Conservation (phyloP, 2,113 vertebrate species). For the Crotalus horridus region DNA sequence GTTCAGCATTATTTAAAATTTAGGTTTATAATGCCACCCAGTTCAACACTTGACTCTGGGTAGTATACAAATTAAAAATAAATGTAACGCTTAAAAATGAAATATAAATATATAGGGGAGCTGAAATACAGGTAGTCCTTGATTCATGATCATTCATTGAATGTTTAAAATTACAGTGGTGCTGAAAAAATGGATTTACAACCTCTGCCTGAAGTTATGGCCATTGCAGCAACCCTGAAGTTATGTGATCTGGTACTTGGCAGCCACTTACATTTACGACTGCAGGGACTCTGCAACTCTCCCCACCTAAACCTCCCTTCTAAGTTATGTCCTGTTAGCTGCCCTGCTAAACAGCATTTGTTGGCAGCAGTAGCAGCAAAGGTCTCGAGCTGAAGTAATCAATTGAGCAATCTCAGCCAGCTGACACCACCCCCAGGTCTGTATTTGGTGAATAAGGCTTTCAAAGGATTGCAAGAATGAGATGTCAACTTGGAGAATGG, state of each 20-base stretch:
- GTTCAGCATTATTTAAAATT: neutral
- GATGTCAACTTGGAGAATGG: neutral
- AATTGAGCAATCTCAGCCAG: neutral
- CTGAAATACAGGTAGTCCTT: neutral
- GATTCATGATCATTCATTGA: neutral
- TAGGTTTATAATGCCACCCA: neutral
- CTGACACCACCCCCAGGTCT: neutral
- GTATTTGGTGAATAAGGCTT: neutral
- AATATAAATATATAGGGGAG: neutral
- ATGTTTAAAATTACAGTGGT: neutral
- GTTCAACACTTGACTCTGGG: neutral
- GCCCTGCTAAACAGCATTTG: neutral
- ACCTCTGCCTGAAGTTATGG: neutral
- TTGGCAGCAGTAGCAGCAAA: neutral
- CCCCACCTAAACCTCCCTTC: neutral
- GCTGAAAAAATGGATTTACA: neutral
- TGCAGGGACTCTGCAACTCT: neutral
- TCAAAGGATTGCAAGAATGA: neutral
- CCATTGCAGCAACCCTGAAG: neutral
- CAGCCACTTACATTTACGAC: neutral
- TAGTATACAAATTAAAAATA: neutral
- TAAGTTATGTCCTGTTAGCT: neutral
- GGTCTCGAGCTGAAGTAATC: neutral
- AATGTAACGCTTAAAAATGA: neutral
- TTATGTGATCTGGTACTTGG: neutral